A percentile compares a stretch with the other conserved stretches of the same genome.
phyloP scores from a whole-genome alignment of 2,113 vertebrate species.

The Stegastes partitus region DNA sequence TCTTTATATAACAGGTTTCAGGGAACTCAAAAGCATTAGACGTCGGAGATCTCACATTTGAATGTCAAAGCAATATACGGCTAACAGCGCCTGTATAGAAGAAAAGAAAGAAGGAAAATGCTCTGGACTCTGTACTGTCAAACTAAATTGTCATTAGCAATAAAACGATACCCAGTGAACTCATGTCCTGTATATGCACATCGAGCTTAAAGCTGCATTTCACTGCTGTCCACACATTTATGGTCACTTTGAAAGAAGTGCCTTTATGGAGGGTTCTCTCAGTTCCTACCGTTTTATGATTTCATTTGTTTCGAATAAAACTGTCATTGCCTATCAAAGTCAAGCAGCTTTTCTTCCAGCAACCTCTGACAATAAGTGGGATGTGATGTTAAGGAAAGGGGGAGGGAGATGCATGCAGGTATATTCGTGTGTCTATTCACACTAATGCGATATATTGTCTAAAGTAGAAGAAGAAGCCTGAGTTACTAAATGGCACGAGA shows the following conservation, averaged over 20 bases:
- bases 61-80: conserved; percentile 76
- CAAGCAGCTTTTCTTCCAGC: conserved; percentile 44
- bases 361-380: conserved; percentile 23
- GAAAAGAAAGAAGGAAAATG: conserved; percentile 60
- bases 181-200: conserved; percentile 60
- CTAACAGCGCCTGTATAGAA: conserved; percentile 29
- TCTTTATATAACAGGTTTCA: conserved; percentile 77
- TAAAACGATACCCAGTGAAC: conserved; percentile 68
- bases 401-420: conserved; percentile 59
- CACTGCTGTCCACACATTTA: conserved; percentile 68
- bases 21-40: conserved; percentile 63
- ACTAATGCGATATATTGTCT: conserved; percentile 57
- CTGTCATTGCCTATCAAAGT: conserved; percentile 79
- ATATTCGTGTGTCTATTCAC: conserved; percentile 52
- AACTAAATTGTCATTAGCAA: conserved; percentile 72
- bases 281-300: conserved; percentile 70
- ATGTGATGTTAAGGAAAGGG: conserved; percentile 43
- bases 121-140: conserved; percentile 56
- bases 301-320: conserved; percentile 82
- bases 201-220: conserved; percentile 68
- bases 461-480: conserved; percentile 59
- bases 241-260: conserved; percentile 84
- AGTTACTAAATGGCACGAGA: conserved; percentile 61
- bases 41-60: conserved; percentile 45
- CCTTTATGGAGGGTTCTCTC: conserved; percentile 77